Base-by-base conservation (phyloP, 2,888 invertebrate genomes). In the Clunio marinus region DNA sequence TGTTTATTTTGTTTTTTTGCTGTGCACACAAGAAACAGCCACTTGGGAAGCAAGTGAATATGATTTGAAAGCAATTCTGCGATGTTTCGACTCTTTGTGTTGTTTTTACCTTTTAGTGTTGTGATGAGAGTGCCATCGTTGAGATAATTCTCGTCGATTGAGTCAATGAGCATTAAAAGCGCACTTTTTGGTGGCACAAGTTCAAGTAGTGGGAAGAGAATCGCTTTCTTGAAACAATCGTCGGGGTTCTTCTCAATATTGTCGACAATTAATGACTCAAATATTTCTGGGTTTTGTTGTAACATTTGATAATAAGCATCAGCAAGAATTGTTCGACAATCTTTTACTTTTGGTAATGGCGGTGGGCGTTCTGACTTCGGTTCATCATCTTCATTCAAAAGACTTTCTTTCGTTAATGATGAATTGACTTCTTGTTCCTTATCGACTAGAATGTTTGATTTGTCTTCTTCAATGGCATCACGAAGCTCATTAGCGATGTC, bases 41-140 rank as follows among this genome's bases (percentile, higher is more conserved):
- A 97, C 73, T 91, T 91, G 1, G 96, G 97, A 73, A 97, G 87
- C 58, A 94, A 80, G 74, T 93, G 92, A 76, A 94, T 93, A 76
- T 95, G 93, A 70, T 91, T 89, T 1, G 93, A 89, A 25, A 97
- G 80, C 17, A 97, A 80, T 72, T 92, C 91, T 0, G 90, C 91
- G 41, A 93, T 89, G 24, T 88, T 89, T 70, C 84, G 82, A 1
- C 84, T 84, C 71, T 78, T 79, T 70, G 80, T 80, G 4, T 76
- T 77, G 69, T 76, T 75, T 25, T 79, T 68, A 69, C 78, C 80
- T 70, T 83, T 84, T 10, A 82, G 72, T 1, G 82, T 84, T 1
- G 83, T 81, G 72, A 83, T 83, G 5, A 83, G 76, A 70, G 78
- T 79, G 0, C 78, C 78, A 71, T 83, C 83, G 63, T 82, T 81